Evolutionary conservation across 2,113 vertebrate species (phyloP).

Genomic region (Neoarius graeffei): DNA sequence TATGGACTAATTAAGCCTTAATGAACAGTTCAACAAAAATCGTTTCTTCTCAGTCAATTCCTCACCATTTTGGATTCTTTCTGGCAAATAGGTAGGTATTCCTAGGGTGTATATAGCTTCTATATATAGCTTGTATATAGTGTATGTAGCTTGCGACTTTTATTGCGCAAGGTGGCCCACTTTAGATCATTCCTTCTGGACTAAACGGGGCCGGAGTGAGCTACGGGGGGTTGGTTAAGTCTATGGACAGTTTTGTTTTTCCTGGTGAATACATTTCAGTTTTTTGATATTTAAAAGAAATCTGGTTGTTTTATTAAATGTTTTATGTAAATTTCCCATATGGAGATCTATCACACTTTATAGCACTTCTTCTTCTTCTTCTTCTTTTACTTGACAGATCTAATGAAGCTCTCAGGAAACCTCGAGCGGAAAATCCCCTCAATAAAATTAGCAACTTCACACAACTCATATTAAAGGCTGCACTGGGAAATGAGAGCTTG

Average conservation of each 20-base stretch:
- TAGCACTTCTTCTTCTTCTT: neutral
- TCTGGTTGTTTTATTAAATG: neutral
- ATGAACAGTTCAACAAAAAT: too few species aligned
- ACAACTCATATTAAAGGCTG: slow-evolving; percentile 4
- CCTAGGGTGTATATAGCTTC: too few species aligned
- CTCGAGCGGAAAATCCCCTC: neutral
- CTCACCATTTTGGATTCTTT: too few species aligned
- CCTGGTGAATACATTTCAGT: neutral
- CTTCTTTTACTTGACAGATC: neutral
- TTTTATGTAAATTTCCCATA: neutral
- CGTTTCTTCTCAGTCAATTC: too few species aligned
- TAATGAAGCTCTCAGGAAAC: neutral
- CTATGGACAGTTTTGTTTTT: neutral
- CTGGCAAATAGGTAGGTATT: too few species aligned
- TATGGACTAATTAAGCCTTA: too few species aligned
- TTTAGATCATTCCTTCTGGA: too few species aligned
- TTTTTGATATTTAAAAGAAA: neutral
- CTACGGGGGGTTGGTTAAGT: neutral
- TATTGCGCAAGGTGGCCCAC: too few species aligned
- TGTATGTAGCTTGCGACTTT: too few species aligned
- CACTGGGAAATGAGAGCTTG: neutral
- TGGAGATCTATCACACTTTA: neutral
- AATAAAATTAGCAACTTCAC: slow-evolving; percentile 22
- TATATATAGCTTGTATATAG: too few species aligned
- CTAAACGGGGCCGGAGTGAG: too few species aligned